phyloP scores from a whole-genome alignment of 1,140 invertebrate species.

The Laupala kohalensis region DNA sequence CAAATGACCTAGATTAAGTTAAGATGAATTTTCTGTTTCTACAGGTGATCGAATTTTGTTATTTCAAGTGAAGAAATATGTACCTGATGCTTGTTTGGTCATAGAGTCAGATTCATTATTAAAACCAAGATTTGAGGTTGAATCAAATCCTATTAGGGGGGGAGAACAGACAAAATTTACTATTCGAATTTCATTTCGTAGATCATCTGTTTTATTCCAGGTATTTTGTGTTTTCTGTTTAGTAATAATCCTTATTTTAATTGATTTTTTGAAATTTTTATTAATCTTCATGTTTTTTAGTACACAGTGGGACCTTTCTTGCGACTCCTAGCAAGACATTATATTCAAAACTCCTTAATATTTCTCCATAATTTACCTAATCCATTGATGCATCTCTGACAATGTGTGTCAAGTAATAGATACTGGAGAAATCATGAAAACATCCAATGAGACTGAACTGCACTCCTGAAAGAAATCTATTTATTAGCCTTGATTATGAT shows the following conservation, averaged over 20 bases:
- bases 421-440: not conserved
- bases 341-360: not conserved
- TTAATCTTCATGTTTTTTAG: not conserved
- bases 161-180: not conserved
- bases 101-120: not conserved
- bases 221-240: not conserved
- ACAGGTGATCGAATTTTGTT: not conserved
- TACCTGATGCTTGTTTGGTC: not conserved
- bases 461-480: not conserved
- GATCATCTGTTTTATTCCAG: not conserved
- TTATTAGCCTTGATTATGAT: not conserved
- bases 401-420: no score
- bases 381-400: not conserved
- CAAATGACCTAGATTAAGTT: no score
- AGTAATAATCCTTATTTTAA: no score
- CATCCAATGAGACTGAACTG: not conserved
- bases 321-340: not conserved
- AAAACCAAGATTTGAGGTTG: not conserved
- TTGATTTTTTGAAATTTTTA: no score
- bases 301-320: not conserved
- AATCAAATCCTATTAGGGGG: not conserved
- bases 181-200: not conserved
- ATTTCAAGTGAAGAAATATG: not conserved
- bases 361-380: not conserved
- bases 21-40: not conserved